Conservation (phyloP, 1,140 invertebrate species). For the Melitaea cinxia region DNA sequence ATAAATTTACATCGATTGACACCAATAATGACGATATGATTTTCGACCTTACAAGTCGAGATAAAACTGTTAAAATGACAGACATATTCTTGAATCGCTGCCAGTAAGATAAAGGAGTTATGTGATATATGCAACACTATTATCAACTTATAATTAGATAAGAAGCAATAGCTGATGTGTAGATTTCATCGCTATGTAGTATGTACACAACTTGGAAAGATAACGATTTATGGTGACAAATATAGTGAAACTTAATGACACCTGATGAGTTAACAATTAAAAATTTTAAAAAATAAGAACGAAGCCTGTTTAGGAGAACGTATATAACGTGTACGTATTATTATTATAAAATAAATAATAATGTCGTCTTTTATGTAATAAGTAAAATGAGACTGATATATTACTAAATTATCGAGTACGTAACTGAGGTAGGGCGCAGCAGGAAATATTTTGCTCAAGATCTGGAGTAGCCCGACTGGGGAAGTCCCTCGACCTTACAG, state of each 20-base stretch:
- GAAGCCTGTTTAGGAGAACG: no score
- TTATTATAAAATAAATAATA: no score
- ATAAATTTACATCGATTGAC: neutral
- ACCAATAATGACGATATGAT: slow-evolving; percentile 35
- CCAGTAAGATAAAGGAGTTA: slow-evolving; percentile 63
- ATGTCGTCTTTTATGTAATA: no score
- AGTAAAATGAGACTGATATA: no score
- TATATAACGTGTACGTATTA: no score
- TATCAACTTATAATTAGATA: slow-evolving; percentile 80
- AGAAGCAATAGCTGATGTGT: slow-evolving; percentile 62
- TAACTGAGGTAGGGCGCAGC: no score
- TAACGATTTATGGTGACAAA: slow-evolving; percentile 48
- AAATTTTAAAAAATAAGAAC: no score
- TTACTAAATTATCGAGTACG: no score
- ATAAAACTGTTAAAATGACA: slow-evolving; percentile 64
- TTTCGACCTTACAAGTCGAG: slow-evolving; percentile 48
- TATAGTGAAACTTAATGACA: slow-evolving; percentile 26
- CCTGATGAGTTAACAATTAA: no score
- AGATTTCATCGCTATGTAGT: slow-evolving; percentile 64
- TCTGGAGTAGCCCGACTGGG: no score
- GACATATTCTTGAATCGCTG: slow-evolving; percentile 67
- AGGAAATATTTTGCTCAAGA: no score
- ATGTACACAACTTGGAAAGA: slow-evolving; percentile 61
- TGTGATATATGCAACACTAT: slow-evolving; percentile 60
- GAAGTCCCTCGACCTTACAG: no score